Base-by-base conservation (phyloP, 2,888 invertebrate species). In the Penaeus monodon region DNA sequence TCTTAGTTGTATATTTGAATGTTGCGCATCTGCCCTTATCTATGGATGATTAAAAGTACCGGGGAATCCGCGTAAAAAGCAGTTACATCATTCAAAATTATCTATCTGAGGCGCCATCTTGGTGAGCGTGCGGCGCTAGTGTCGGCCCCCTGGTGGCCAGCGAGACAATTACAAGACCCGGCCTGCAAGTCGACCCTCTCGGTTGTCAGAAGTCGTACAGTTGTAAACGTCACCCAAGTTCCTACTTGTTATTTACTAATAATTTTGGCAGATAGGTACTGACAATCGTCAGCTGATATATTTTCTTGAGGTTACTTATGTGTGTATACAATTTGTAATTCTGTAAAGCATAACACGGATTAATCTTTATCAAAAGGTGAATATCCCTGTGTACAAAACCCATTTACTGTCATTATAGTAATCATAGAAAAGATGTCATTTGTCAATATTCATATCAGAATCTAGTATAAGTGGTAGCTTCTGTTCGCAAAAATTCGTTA, bases 91-190 rank as follows among this genome's bases (percentile, higher is more conserved):
- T 79, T 79, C 79, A 79, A 79, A 79, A 79, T 57, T 79, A 79
- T 63, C 79, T 79, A 79, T 79, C 79, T 17, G 79, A 79, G 29
- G 79, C 79, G 57, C 79, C 79, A 79, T 79, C 79, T 79, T 63
- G 79, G n/a, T 14, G 79, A 79, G 79, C 79, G 63, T 79, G 79
- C 49, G 79, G 79, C 79, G 79, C 79, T 79, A 79, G 79, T 79
- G 79, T 79, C 79, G 79, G 79, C 57, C 79, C 79, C 79, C 79
- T 79, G 64, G 79, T 63, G 79, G 79, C 79, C 29, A 49, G 79
- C 24, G 79, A 79, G 79, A 79, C 79, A 79, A 79, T 79, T 79
- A 79, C 79, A 79, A 79, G 79, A 22, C 49, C 57, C 12, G 79
- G 63, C 64, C 79, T 57, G 79, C 79, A 79, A 79, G 79, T 79